These are phyloP conservation scores for Tetramorium bicarinatum DNA, from an alignment of 2,888 invertebrate species.

Conservation along the genomic window DNA sequence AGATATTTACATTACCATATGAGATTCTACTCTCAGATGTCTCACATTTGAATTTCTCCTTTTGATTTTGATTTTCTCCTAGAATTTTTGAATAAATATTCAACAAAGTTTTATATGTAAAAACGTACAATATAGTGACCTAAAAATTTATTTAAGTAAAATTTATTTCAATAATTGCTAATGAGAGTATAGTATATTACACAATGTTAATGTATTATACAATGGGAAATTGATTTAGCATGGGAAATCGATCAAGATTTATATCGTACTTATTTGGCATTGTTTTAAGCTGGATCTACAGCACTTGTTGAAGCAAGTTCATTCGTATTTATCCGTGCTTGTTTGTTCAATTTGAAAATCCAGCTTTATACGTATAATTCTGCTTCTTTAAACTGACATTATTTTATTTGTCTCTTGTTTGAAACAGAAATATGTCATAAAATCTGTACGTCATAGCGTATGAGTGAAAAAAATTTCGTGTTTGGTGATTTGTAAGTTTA, in stretches of 20 bases:
- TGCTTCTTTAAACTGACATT: not conserved
- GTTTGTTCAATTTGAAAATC: not conserved
- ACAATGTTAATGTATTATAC: not conserved
- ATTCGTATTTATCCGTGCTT: not conserved
- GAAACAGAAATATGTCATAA: not conserved
- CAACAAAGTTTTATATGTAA: not conserved
- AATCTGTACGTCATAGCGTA: not conserved
- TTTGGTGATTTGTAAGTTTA: constrained; percentile 25
- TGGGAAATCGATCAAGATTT: not conserved
- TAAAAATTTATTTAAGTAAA: constrained; percentile 13
- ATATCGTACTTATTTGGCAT: not conserved
- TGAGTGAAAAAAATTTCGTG: not conserved
- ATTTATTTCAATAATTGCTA: constrained; percentile 4
- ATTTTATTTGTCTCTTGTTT: not conserved
- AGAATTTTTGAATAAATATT: not conserved
- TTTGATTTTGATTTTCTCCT: not conserved
- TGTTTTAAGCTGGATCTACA: not conserved
- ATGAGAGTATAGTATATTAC: not conserved
- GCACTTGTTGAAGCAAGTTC: not conserved
- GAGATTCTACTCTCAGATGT: not conserved
- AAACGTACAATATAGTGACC: not conserved
- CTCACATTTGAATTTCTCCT: not conserved
- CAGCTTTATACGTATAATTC: not conserved
- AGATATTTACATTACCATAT: constrained; percentile 26
- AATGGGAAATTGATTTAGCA: not conserved